Conservation (phyloP, 2,797 vertebrate genomes). For the Neoniphon sammara region DNA sequence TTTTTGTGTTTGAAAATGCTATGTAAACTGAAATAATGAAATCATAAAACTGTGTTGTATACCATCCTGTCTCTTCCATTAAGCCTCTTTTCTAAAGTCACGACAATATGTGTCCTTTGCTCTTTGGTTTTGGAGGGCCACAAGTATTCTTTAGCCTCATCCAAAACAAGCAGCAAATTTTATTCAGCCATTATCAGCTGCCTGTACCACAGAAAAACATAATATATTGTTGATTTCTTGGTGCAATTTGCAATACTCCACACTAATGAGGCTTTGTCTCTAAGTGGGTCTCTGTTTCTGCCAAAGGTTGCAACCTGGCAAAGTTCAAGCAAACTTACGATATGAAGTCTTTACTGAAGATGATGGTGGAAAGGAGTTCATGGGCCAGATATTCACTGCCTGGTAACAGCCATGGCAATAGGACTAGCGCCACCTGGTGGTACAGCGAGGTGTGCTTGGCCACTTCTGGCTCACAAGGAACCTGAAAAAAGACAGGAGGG, state of each 20-base stretch:
- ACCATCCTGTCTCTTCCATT: not conserved
- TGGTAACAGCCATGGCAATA: conserved; percentile 91
- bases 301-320: not conserved
- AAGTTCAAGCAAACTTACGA: conserved; percentile 83
- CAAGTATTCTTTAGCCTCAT: no score
- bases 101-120: not conserved
- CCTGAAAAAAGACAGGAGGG: conserved; percentile 75
- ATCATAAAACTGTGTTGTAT: no score
- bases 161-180: no score
- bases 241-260: no score
- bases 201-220: no score
- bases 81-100: not conserved
- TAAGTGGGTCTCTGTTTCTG: not conserved
- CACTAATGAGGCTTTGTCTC: not conserved
- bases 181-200: no score
- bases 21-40: not conserved
- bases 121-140: no score
- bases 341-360: conserved; percentile 92
- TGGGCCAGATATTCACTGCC: conserved; percentile 92
- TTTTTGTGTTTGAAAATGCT: not conserved
- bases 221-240: no score
- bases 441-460: conserved; percentile 83
- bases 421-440: conserved; percentile 88
- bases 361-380: conserved; percentile 85
- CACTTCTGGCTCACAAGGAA: conserved; percentile 77